Evolutionary conservation across 92 coral and sea anemone genomes (phyloP).

Genomic region (Siderastrea radians): DNA sequence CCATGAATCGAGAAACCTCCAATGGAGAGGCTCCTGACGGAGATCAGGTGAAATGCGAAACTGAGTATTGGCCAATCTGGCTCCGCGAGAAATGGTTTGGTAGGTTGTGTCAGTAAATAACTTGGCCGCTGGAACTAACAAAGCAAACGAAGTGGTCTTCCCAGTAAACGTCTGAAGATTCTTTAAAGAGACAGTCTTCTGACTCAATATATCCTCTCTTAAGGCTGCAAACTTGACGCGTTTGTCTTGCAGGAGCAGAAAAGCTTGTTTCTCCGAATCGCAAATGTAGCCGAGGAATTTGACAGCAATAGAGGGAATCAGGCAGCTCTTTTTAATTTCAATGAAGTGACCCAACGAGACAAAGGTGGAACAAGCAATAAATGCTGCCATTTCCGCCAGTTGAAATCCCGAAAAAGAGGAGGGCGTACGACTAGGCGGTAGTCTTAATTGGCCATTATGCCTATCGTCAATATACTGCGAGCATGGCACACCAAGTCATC

Average conservation of each 20-base stretch:
- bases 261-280: too few species aligned
- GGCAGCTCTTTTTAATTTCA: too few species aligned
- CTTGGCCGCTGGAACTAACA: slow-evolving; percentile 32
- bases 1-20: slow-evolving; percentile 48
- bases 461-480: slow-evolving; percentile 71
- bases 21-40: too few species aligned
- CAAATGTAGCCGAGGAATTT: too few species aligned
- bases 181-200: slow-evolving; percentile 23
- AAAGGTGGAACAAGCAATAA: slow-evolving; percentile 28
- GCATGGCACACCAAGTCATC: slow-evolving; percentile 64
- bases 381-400: slow-evolving; percentile 62
- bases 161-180: slow-evolving; percentile 35
- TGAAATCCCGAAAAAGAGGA: slow-evolving; percentile 16
- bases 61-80: too few species aligned
- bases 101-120: slow-evolving; percentile 25
- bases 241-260: too few species aligned
- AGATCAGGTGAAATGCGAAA: too few species aligned
- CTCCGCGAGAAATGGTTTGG: neutral
- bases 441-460: slow-evolving; percentile 41
- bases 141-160: too few species aligned
- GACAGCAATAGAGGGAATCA: too few species aligned
- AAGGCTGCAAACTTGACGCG: too few species aligned
- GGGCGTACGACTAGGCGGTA: neutral
- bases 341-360: neutral
- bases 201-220: too few species aligned